Evolutionary conservation across 92 coral and sea anemone genomes (phyloP), one percentile per base, ranked within the genome.

Genomic region (Palythoa grandiflora): DNA sequence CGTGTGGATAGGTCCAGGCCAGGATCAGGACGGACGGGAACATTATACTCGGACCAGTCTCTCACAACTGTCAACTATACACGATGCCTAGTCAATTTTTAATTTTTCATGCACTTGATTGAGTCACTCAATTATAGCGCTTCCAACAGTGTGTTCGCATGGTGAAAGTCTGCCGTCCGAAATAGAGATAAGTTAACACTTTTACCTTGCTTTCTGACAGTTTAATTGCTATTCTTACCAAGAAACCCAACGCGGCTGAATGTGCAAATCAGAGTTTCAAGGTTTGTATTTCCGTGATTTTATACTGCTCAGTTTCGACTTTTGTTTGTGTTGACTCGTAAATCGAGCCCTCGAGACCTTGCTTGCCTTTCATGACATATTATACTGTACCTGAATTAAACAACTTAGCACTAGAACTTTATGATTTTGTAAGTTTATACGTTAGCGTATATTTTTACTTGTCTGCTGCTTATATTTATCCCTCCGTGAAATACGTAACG

Each of bases 281-380:
- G 86, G 86, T 81, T 47, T 60, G 86, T 80, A 28, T 51, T 6
- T n/a, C 28, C 63, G 35, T 16, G 57, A 20, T 17, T 17, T 12
- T 47, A 17, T 1, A 40, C 40, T 37, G 47, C 21, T 59, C 51
- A 17, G 66, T 44, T 14, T 28, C 6, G 35, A 47, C 35, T 81
- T 48, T 20, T 66, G 63, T 66, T 66, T 28, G 48, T 19, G 28
- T 11, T 77, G 20, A 3, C 17, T 21, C 20, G 44, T 53, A 57
- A 28, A 20, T 66, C 40, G 14, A 13, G 17, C 6, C 5, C 47
- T 5, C 44, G 70, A 63, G 21, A 4, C n/a, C 28, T 16, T 2
- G 70, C 70, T 19, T 63, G 70, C 70, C 19, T 63, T 63, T 63
- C 70, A 8, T 63, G n/a, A 63, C 70, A 63, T 9, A 19, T 9